Evolutionary conservation across 2,113 vertebrate genomes (phyloP).

Genomic region (Poicephalus meyeri): DNA sequence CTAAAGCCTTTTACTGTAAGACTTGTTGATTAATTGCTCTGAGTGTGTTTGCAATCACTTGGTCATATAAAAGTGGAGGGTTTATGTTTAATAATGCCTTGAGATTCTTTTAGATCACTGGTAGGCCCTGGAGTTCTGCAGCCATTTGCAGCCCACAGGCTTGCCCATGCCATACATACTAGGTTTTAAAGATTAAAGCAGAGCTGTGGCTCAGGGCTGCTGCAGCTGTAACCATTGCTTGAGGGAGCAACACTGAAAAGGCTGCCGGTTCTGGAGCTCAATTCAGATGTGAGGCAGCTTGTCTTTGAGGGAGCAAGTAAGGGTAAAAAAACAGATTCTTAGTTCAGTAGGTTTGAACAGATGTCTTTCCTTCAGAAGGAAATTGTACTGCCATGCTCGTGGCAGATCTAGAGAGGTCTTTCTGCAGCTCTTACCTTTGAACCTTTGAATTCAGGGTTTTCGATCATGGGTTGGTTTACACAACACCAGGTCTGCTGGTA

Average conservation of each 20-base stretch:
- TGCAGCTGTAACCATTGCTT: neutral
- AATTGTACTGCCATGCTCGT: rapidly evolving
- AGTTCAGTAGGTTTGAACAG: neutral
- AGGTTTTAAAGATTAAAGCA: neutral
- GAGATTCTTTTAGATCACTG: neutral
- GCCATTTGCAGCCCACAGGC: neutral
- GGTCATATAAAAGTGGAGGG: neutral
- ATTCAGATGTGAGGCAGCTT: neutral
- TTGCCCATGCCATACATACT: neutral
- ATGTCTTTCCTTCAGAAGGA: neutral
- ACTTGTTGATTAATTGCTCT: neutral
- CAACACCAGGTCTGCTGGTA: neutral
- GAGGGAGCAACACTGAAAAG: neutral
- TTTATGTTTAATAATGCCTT: neutral
- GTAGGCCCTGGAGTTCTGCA: neutral
- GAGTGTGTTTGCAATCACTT: neutral
- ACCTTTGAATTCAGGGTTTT: neutral
- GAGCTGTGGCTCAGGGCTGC: neutral
- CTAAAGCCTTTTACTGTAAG: neutral
- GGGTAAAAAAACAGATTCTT: neutral
- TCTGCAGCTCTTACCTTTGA: neutral
- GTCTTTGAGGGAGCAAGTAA: neutral
- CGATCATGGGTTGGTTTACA: neutral
- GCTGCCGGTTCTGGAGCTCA: neutral
- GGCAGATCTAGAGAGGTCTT: neutral